These are phyloP conservation scores for Amiota minor DNA, from an alignment of 2,888 invertebrate species.

Conservation along the genomic window DNA sequence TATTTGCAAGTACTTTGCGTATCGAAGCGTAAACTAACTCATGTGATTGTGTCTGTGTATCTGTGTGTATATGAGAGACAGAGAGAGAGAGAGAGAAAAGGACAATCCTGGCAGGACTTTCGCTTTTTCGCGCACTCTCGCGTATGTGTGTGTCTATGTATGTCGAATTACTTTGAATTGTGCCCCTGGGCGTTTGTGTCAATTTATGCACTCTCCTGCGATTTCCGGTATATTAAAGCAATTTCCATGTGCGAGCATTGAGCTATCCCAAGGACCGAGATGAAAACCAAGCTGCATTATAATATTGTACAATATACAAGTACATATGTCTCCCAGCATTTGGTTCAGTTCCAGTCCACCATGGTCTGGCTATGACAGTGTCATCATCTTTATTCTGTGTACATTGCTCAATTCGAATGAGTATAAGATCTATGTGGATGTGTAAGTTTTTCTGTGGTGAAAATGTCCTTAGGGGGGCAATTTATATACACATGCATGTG, in stretches of 20 bases:
- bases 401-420: slow-evolving; percentile 39
- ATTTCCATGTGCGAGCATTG: slow-evolving; percentile 51
- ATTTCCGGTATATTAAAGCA: slow-evolving; percentile 68
- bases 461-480: slow-evolving; percentile 57
- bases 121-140: slow-evolving; percentile 20
- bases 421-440: slow-evolving; percentile 41
- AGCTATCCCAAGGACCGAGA: too few species aligned
- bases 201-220: slow-evolving; percentile 68
- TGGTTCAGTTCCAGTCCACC: background rate
- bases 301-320: background rate
- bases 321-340: background rate
- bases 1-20: slow-evolving; percentile 30
- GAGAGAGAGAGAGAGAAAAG: background rate
- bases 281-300: slow-evolving; percentile 12
- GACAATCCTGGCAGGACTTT: slow-evolving; percentile 23
- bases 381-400: slow-evolving; percentile 20
- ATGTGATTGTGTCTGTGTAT: background rate
- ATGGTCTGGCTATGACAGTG: background rate
- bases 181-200: slow-evolving; percentile 70
- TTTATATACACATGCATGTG: background rate
- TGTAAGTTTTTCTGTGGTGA: slow-evolving; percentile 39
- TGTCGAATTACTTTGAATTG: slow-evolving; percentile 58
- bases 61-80: background rate
- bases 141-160: slow-evolving; percentile 31
- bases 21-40: slow-evolving; percentile 20